A percentile compares a stretch with the other conserved stretches of the same genome.
phyloP scores from a whole-genome alignment of 2,888 invertebrate species.

The Drosophila emarginata region DNA sequence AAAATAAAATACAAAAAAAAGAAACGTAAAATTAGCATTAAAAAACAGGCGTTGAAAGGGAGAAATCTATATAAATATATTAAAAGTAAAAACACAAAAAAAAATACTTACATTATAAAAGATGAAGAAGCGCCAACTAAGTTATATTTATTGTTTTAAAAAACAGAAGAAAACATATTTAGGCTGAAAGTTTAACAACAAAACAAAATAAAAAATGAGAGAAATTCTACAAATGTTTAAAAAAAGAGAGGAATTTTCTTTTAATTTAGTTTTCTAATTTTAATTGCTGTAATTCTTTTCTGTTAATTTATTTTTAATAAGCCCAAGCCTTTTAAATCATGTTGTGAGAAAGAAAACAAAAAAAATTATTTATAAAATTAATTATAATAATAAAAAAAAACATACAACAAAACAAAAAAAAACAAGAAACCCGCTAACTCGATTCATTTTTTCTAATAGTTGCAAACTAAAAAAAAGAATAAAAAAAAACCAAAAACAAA shows the following conservation, averaged over 20 bases:
- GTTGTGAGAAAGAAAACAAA: slow-evolving; percentile 39
- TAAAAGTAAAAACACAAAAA: slow-evolving; percentile 29
- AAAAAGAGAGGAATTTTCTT: slow-evolving; percentile 13
- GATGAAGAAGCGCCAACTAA: slow-evolving; percentile 62
- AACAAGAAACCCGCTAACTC: slow-evolving; percentile 8
- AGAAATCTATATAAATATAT: slow-evolving; percentile 57
- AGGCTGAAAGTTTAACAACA: slow-evolving; percentile 5
- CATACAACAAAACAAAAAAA: slow-evolving; percentile 15
- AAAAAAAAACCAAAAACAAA: slow-evolving; percentile 9
- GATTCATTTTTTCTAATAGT: slow-evolving; percentile 8
- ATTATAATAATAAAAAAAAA: slow-evolving; percentile 62
- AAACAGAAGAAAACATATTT: slow-evolving; percentile 9
- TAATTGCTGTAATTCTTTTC: slow-evolving; percentile 21
- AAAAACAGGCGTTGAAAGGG: slow-evolving; percentile 50
- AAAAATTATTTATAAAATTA: slow-evolving; percentile 14
- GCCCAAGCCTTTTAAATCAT: slow-evolving; percentile 18
- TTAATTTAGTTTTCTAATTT: slow-evolving; percentile 58
- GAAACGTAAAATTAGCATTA: slow-evolving; percentile 61
- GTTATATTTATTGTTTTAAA: slow-evolving; percentile 62
- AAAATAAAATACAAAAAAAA: slow-evolving; percentile 43
- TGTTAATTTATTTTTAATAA: slow-evolving; percentile 33
- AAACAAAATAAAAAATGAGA: slow-evolving; percentile 19
- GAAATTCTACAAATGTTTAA: slow-evolving; percentile 20
- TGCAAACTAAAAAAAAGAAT: slow-evolving; percentile 29
- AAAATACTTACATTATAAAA: slow-evolving; percentile 41